Evolutionary conservation across 2,888 invertebrate genomes (phyloP).

Genomic region (Spicauda simplicius): DNA sequence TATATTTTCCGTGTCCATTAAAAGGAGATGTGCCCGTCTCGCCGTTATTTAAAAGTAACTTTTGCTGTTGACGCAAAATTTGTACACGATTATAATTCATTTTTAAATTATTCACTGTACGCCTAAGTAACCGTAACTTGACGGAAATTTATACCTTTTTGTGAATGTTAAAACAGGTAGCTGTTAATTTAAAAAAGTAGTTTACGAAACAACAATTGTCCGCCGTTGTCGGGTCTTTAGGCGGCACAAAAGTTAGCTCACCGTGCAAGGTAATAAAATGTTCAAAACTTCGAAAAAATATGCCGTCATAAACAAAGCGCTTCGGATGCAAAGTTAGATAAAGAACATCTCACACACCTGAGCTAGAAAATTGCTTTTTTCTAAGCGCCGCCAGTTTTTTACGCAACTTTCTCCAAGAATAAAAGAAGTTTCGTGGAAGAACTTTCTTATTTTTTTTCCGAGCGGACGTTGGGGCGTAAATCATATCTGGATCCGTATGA

Average conservation of each 20-base stretch:
- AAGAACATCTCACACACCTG: conserved; percentile 85
- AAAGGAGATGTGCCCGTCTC: conserved; percentile 73
- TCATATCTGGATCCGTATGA: conserved; percentile 65
- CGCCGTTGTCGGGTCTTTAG: conserved; percentile 62
- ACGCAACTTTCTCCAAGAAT: conserved; percentile 82
- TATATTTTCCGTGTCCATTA: conserved; percentile 83
- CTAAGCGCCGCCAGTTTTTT: conserved; percentile 83
- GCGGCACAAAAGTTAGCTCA: conserved; percentile 65
- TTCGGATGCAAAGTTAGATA: conserved; percentile 85
- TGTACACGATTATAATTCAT: conserved; percentile 40
- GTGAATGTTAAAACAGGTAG: conserved; percentile 65
- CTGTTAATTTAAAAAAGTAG: conserved; percentile 58
- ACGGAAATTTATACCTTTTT: conserved; percentile 48
- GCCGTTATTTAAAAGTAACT: conserved; percentile 62
- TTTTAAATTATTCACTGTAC: conserved; percentile 40
- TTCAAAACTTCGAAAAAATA: conserved; percentile 82
- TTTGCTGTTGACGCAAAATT: conserved; percentile 50
- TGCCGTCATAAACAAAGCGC: conserved; percentile 80
- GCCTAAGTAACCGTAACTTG: conserved; percentile 47
- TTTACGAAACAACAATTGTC: conserved; percentile 73
- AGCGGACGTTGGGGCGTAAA: conserved; percentile 62
- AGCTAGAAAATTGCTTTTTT: conserved; percentile 85
- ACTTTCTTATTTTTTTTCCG: conserved; percentile 73
- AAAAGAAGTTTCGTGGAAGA: conserved; percentile 81
- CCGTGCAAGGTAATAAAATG: conserved; percentile 79